Base-by-base conservation (phyloP, 2,113 vertebrate species). In the Lycaon pictus region DNA sequence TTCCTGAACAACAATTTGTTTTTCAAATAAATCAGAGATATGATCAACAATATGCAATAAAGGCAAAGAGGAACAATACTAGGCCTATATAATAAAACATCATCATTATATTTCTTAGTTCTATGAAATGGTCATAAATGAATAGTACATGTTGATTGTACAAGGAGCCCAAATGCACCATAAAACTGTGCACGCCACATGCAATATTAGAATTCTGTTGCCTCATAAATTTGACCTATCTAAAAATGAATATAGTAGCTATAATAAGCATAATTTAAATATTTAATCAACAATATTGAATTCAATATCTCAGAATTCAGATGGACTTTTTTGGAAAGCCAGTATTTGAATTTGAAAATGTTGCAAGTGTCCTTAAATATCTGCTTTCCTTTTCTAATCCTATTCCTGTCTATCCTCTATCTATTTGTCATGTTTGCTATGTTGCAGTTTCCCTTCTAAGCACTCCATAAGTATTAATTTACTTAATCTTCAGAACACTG, bases 1-100 rank as follows among this genome's bases (percentile, higher is more conserved):
- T 90, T 97, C 43, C 88, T 97, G 81, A 95, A 69, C 56, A 97
- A 95, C 12, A 32, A 85, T 96, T 94, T 32, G 0, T 96, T 96
- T 97, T 97, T 85, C 71, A 94, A 96, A 97, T 95, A 96, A 95
- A 94, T 97, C 93, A 97, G 19, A 95, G 88, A 74, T 82, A 96
- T 67, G 58, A 97, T 98, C 58, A 97, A 93, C 90, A 96, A 74
- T 96, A 84, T 69, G 90, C 85, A 88, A 92, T 79, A 94, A 97
- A 95, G 69, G 43, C 74, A 53, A 93, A 95, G 96, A 89, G 88
- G 84, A 88, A 94, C 23, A 92, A 89, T 56, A 58, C 71, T 90
- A 87, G 81, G 19, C 69, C n/a, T 85, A 22, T 51, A 71, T 95
- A 94, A 94, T 96, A 93, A 95, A 97, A 58, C 62, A 95, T 83